These are phyloP conservation scores for Enteromius unitaeniatus DNA, from an alignment of 2,797 vertebrate species.

Conservation along the genomic window DNA sequence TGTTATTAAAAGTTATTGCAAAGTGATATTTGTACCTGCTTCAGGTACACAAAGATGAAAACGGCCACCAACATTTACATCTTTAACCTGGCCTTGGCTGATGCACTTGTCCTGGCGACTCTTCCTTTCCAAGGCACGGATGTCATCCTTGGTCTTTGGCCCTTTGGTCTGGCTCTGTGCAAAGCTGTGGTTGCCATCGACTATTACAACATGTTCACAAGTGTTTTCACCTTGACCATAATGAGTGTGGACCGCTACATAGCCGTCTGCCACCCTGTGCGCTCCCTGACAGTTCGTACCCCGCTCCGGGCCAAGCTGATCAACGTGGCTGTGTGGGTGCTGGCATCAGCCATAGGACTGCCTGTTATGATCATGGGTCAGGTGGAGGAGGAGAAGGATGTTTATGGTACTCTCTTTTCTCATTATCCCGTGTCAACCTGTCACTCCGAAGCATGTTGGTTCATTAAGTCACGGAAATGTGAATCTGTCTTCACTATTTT, in stretches of 20 bases:
- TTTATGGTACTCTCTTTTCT: slow-evolving; percentile 59
- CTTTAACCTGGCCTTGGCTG: slow-evolving; percentile 86
- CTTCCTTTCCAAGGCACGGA: slow-evolving; percentile 87
- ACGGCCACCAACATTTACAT: slow-evolving; percentile 91
- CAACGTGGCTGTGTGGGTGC: slow-evolving; percentile 85
- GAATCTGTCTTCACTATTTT: background rate
- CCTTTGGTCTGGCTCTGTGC: slow-evolving; percentile 84
- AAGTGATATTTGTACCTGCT: slow-evolving; percentile 27
- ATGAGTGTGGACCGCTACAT: slow-evolving; percentile 90
- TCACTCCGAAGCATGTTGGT: slow-evolving; percentile 30
- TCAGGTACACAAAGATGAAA: slow-evolving; percentile 90
- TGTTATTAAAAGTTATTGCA: background rate
- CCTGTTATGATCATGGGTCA: slow-evolving; percentile 87
- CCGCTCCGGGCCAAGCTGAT: slow-evolving; percentile 86
- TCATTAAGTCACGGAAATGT: slow-evolving; percentile 4
- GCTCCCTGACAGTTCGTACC: slow-evolving; percentile 85
- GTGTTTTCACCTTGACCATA: slow-evolving; percentile 86
- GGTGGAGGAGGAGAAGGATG: slow-evolving; percentile 82
- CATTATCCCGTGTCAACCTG: slow-evolving; percentile 12
- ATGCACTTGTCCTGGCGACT: slow-evolving; percentile 83
- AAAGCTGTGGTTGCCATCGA: slow-evolving; percentile 86
- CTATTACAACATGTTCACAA: slow-evolving; percentile 92
- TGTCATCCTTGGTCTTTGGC: slow-evolving; percentile 85
- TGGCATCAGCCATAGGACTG: slow-evolving; percentile 84
- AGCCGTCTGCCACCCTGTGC: slow-evolving; percentile 87